Evolutionary conservation across 37 sponge, comb jelly and placozoan species (phyloP).

Genomic region (Theonella swinhoei): DNA sequence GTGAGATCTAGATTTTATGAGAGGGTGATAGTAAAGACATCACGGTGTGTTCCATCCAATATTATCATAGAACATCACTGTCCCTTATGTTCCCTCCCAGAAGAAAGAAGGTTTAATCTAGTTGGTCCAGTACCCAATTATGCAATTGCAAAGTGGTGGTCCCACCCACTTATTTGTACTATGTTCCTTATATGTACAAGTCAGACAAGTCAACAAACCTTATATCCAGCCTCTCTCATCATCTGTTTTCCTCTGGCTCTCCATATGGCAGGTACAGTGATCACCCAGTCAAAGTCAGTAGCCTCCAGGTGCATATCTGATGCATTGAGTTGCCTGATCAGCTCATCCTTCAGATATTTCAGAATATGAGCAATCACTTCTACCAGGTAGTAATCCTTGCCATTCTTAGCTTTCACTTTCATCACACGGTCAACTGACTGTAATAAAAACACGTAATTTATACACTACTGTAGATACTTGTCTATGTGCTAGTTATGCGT

Average conservation of each 20-base stretch:
- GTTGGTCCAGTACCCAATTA: no score
- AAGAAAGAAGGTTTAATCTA: background rate
- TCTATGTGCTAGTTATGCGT: no score
- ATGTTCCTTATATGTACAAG: no score
- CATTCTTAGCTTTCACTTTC: constrained; percentile 32
- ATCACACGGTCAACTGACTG: constrained; percentile 37
- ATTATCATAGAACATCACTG: background rate
- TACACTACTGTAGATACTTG: no score
- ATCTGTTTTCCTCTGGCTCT: constrained; percentile 46
- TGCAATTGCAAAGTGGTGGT: no score
- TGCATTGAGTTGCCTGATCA: background rate
- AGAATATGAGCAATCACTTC: constrained; percentile 55
- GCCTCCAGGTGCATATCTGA: background rate
- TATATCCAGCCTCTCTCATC: constrained; percentile 71
- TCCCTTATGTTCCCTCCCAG: background rate
- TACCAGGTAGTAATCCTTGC: constrained; percentile 35
- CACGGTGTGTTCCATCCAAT: no score
- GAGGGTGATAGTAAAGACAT: background rate
- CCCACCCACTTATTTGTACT: no score
- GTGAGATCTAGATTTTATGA: constrained; percentile 3
- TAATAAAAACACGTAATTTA: no score
- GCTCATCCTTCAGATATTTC: constrained; percentile 32
- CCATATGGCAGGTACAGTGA: constrained; percentile 70
- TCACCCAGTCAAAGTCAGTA: constrained; percentile 54
- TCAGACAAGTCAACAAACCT: no score